Base-by-base conservation (phyloP, 2,888 invertebrate species). In the Cacoxenus indagator region DNA sequence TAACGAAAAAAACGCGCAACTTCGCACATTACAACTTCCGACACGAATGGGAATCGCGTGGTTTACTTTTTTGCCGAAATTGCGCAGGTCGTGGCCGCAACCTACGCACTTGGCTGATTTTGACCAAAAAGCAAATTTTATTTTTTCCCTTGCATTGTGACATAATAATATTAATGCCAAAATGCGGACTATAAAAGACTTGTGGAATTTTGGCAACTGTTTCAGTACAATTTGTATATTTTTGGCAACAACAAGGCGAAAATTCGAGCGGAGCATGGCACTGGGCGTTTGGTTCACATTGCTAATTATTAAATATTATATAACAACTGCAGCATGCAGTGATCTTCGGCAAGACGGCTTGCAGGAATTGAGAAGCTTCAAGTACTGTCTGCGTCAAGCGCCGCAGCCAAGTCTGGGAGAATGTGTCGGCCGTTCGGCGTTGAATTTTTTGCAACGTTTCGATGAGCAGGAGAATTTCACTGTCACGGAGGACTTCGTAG, bases 391-490 rank as follows among this genome's bases (percentile, higher is more conserved):
- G 31, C 85, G 89, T 17, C 85, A 89, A 24, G 85, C 87, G 24
- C 83, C 87, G 37, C 84, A 89, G 68, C 84, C 89, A 1, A 90
- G 90, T 70, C 76, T 91, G 9, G 89, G 91, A 45, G 92, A 92
- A 70, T 94, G 94, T 86, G 89, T 93, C 65, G 93, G 93, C 0
- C 91, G 92, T 29, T 92, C 93, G n/a, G 89, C 93, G 5, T 84
- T 94, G 22, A 90, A 89, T 76, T 91, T 91, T 72, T 85, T 94
- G 11, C 92, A 92, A 78, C 89, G 90, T 64, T 90, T 92, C 73
- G 92, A 94, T 71, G 92, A 91, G 77, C 88, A 90, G 1, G 92
- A 93, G 6, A 90, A 92, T 22, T 92, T 93, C 70, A 92, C 92
- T 76, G 88, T 94, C 67, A 90, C 92, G 0, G 90, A 90, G 37